phyloP scores from a whole-genome alignment of 1,140 invertebrate genomes.

The Anastrepha obliqua region DNA sequence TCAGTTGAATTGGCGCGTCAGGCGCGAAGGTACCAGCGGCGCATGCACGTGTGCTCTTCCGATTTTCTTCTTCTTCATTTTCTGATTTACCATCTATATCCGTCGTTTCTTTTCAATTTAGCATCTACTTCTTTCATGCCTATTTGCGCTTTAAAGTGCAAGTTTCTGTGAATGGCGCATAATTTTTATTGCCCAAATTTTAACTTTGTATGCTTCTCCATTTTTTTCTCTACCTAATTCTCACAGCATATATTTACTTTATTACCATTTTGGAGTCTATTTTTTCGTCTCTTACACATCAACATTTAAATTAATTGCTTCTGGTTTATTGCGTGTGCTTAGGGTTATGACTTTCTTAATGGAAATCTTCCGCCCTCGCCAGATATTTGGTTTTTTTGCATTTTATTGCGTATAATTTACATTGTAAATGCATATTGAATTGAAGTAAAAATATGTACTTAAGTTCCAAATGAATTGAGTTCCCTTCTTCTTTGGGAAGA shows the following conservation, averaged over 20 bases:
- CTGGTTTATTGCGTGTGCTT: neutral
- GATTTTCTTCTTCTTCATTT: neutral
- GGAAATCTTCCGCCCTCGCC: neutral
- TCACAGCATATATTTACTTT: neutral
- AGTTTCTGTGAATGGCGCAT: neutral
- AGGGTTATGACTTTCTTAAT: neutral
- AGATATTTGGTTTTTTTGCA: neutral
- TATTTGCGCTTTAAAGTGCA: neutral
- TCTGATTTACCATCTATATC: neutral
- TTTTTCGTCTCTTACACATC: neutral
- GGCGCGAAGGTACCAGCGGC: neutral
- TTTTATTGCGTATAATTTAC: neutral
- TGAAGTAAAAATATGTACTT: neutral
- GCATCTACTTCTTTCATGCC: neutral
- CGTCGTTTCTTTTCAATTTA: neutral
- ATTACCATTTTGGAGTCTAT: neutral
- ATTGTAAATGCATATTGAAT: neutral
- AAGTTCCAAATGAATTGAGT: neutral
- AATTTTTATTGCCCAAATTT: neutral
- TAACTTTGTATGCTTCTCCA: neutral
- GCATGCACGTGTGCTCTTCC: neutral
- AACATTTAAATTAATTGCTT: slow-evolving; percentile 38
- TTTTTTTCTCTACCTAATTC: neutral
- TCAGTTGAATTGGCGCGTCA: neutral
- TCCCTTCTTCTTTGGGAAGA: neutral